These are phyloP conservation scores for Parnassius smintheus DNA, from an alignment of 2,888 invertebrate species.

Conservation along the genomic window DNA sequence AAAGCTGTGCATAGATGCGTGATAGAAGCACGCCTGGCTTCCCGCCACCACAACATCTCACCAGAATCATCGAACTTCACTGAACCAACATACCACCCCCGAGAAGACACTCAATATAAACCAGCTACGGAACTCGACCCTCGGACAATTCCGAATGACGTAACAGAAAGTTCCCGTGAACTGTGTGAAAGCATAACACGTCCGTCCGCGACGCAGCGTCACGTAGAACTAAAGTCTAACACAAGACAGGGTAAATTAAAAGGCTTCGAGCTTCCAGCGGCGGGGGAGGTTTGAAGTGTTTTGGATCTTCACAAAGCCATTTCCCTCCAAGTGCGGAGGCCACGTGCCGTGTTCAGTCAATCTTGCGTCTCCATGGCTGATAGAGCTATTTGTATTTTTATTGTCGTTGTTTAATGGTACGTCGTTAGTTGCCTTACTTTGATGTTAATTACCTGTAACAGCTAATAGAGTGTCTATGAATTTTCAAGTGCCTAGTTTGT, in stretches of 20 bases:
- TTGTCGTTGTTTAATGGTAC: slow-evolving; percentile 62
- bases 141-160: slow-evolving; percentile 58
- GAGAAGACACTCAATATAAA: slow-evolving; percentile 44
- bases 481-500: no score
- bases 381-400: slow-evolving; percentile 63
- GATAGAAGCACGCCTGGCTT: slow-evolving; percentile 56
- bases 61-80: slow-evolving; percentile 62
- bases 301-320: slow-evolving; percentile 65
- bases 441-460: slow-evolving; percentile 49
- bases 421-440: slow-evolving; percentile 54
- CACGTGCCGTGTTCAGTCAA: slow-evolving; percentile 72
- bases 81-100: slow-evolving; percentile 58
- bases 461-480: neutral
- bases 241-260: slow-evolving; percentile 31
- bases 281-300: slow-evolving; percentile 68
- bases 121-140: slow-evolving; percentile 54
- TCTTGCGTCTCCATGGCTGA: slow-evolving; percentile 58
- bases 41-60: slow-evolving; percentile 69
- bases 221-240: slow-evolving; percentile 54
- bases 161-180: slow-evolving; percentile 58
- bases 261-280: slow-evolving; percentile 41
- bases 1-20: slow-evolving; percentile 60
- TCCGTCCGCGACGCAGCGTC: slow-evolving; percentile 50
- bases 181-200: slow-evolving; percentile 34
- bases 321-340: slow-evolving; percentile 58